phyloP scores from a whole-genome alignment of 2,113 vertebrate species.

The Tenrec ecaudatus region DNA sequence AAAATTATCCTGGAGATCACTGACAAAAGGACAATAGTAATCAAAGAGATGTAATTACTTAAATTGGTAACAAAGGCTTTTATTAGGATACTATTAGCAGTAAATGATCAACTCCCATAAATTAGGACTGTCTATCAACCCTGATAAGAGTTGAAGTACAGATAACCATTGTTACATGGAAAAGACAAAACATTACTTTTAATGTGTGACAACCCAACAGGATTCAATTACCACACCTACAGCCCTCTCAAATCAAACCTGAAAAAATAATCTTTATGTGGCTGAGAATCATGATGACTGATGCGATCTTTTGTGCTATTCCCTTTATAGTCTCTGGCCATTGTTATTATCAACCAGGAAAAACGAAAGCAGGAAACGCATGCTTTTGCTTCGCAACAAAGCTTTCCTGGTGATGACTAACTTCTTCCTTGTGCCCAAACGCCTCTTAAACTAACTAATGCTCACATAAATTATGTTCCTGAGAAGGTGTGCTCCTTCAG shows the following conservation, averaged over 20 bases:
- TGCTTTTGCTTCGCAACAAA: constrained; percentile 87
- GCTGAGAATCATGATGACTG: constrained; percentile 92
- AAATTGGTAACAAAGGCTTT: constrained; percentile 91
- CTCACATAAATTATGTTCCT: constrained; percentile 72
- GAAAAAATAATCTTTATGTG: constrained; percentile 94
- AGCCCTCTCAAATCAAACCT: constrained; percentile 91
- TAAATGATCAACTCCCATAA: constrained; percentile 92
- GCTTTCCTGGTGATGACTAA: constrained; percentile 83
- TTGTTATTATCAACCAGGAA: constrained; percentile 85
- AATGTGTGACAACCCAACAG: constrained; percentile 88
- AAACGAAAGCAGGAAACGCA: constrained; percentile 82
- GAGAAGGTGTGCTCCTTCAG: constrained; percentile 24
- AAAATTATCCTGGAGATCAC: constrained; percentile 88
- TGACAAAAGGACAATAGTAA: constrained; percentile 89
- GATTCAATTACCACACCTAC: constrained; percentile 92
- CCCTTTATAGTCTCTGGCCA: constrained; percentile 83
- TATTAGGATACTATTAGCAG: constrained; percentile 90
- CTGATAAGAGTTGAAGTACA: constrained; percentile 92
- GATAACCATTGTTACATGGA: constrained; percentile 85
- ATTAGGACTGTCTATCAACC: constrained; percentile 91
- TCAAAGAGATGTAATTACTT: constrained; percentile 91
- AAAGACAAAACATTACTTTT: constrained; percentile 88
- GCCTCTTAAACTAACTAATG: constrained; percentile 80
- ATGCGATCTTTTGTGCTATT: constrained; percentile 89
- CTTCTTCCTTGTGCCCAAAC: constrained; percentile 82